These are phyloP conservation scores for Etheostoma spectabile DNA, from an alignment of 2,113 vertebrate genomes.

Conservation along the genomic window DNA sequence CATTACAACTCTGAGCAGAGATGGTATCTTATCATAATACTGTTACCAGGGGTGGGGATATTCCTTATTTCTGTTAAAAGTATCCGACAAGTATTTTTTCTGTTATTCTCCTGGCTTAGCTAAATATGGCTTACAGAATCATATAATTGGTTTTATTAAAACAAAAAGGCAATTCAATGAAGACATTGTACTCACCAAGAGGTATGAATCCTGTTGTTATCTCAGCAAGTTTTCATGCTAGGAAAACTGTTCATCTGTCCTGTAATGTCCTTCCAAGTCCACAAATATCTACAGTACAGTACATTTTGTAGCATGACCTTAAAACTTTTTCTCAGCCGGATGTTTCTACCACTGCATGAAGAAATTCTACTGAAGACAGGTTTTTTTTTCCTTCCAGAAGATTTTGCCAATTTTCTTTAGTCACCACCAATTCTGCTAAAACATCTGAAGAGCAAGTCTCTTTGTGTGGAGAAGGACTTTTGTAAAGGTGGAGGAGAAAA, in stretches of 20 bases:
- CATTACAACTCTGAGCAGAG: slow-evolving; percentile 27
- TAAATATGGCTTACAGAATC: neutral
- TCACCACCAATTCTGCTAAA: slow-evolving; percentile 46
- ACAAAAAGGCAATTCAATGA: neutral
- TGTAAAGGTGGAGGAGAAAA: slow-evolving; percentile 37
- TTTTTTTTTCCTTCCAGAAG: slow-evolving; percentile 41
- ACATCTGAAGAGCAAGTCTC: slow-evolving; percentile 36
- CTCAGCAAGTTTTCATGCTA: neutral
- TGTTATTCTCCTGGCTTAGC: slow-evolving; percentile 3
- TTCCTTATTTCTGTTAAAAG: slow-evolving; percentile 18
- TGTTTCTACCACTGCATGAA: slow-evolving; percentile 9
- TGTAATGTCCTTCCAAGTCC: slow-evolving; percentile 42
- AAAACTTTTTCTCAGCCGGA: slow-evolving; percentile 1
- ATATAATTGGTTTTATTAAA: slow-evolving; percentile 2
- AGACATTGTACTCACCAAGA: slow-evolving; percentile 65
- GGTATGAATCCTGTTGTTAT: neutral
- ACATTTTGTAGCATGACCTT: slow-evolving; percentile 13
- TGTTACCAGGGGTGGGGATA: neutral
- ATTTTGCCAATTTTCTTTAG: slow-evolving; percentile 34
- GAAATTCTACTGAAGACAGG: slow-evolving; percentile 12
- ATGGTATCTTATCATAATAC: slow-evolving; percentile 43
- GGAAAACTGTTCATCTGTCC: slow-evolving; percentile 32
- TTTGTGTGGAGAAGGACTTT: slow-evolving; percentile 43
- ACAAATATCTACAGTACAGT: slow-evolving; percentile 4
- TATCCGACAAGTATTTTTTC: too few relatives aligned